Evolutionary conservation across 1,140 invertebrate species (phyloP).

Genomic region (Drosophila azteca): DNA sequence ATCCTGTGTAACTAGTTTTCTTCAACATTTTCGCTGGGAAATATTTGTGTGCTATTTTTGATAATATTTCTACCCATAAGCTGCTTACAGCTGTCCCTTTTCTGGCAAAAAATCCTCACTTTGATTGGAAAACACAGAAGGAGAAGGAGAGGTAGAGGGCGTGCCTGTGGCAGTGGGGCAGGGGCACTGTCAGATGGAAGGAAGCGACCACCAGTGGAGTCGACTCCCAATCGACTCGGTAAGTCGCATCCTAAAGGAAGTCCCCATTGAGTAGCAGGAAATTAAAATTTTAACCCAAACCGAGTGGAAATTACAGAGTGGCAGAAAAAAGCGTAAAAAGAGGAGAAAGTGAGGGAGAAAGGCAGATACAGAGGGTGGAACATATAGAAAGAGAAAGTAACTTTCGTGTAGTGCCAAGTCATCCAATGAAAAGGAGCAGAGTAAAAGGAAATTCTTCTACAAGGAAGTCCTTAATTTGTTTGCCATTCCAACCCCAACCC

Average conservation of each 20-base stretch:
- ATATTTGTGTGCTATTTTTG: slow-evolving; percentile 40
- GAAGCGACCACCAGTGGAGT: no score
- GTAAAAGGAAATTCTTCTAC: slow-evolving; percentile 21
- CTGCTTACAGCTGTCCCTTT: slow-evolving; percentile 24
- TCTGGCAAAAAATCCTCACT: slow-evolving; percentile 1
- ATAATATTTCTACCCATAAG: slow-evolving; percentile 36
- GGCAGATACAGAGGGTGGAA: not conserved
- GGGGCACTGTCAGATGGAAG: no score
- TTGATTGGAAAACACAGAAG: no score
- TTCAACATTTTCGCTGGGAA: slow-evolving; percentile 13
- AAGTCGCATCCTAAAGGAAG: slow-evolving; percentile 39
- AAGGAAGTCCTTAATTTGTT: slow-evolving; percentile 76
- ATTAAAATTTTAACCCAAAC: slow-evolving; percentile 72
- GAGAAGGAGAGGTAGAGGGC: no score
- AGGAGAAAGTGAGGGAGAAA: not conserved
- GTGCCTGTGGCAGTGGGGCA: no score
- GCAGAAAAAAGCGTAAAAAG: not conserved
- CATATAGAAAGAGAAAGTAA: not conserved
- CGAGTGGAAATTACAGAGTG: slow-evolving; percentile 51
- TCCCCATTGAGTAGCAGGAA: slow-evolving; percentile 71
- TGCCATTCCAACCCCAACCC: slow-evolving; percentile 10
- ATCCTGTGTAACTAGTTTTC: slow-evolving; percentile 7
- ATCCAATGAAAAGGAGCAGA: slow-evolving; percentile 16
- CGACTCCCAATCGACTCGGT: no score
- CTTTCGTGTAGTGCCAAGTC: slow-evolving; percentile 32